Conservation (phyloP, 2,797 vertebrate species). For the Dryobates pubescens region DNA sequence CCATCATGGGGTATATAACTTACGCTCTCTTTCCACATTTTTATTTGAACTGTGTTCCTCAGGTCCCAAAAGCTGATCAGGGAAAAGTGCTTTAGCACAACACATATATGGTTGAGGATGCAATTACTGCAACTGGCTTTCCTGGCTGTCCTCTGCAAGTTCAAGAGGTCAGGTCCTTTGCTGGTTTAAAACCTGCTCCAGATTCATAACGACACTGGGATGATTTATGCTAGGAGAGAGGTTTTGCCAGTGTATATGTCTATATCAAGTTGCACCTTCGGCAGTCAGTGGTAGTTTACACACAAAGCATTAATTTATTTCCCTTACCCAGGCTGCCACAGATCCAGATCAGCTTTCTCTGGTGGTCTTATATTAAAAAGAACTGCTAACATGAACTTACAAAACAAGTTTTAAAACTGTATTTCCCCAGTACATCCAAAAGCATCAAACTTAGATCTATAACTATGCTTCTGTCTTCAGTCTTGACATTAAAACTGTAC, state of each 20-base stretch:
- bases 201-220: not conserved
- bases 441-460: not conserved
- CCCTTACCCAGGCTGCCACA: not conserved
- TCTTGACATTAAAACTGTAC: not conserved
- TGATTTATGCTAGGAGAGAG: constrained; percentile 23
- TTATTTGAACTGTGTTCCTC: not conserved
- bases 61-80: not conserved
- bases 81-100: not conserved
- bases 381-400: not conserved
- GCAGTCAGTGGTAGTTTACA: not conserved
- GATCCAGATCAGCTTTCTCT: not conserved
- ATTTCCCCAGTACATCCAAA: not conserved
- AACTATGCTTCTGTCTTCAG: not conserved
- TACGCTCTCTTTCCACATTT: not conserved
- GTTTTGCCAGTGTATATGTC: not conserved
- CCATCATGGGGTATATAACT: constrained; percentile 12
- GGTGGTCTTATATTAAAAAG: not conserved
- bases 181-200: not conserved
- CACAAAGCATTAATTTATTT: not conserved
- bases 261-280: not conserved
- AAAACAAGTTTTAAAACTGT: not conserved
- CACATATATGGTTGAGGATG: not conserved
- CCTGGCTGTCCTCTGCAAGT: not conserved
- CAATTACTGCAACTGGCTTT: constrained; percentile 13
- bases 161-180: not conserved